phyloP scores from a whole-genome alignment of 2,888 invertebrate genomes.

The Drosophila nr. medialis region DNA sequence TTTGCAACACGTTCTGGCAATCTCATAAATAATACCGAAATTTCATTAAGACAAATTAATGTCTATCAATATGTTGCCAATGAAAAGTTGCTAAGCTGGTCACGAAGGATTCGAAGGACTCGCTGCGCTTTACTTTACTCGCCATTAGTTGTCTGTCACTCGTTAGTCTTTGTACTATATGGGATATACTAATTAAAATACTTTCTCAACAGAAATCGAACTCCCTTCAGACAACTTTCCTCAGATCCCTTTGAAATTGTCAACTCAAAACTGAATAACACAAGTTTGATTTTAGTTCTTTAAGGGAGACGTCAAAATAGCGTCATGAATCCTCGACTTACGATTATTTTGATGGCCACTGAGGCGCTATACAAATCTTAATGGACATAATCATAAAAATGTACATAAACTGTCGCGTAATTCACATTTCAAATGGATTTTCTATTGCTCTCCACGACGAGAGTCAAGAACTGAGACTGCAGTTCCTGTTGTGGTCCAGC shows the following conservation, averaged over 20 bases:
- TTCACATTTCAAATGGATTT: slow-evolving; percentile 40
- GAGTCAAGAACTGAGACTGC: neutral
- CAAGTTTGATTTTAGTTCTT: neutral
- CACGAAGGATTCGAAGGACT: slow-evolving; percentile 1
- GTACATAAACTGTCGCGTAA: slow-evolving; percentile 50
- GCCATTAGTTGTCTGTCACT: neutral
- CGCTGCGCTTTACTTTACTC: slow-evolving; percentile 3
- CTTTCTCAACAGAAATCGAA: no score
- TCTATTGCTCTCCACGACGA: slow-evolving; percentile 15
- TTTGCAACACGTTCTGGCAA: slow-evolving; percentile 79
- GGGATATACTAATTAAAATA: neutral
- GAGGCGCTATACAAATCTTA: slow-evolving; percentile 42
- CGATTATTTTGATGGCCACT: slow-evolving; percentile 33
- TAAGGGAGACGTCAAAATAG: neutral
- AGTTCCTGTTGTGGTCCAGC: slow-evolving; percentile 34
- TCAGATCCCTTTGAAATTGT: neutral
- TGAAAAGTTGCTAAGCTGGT: slow-evolving; percentile 22
- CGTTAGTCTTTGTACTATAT: neutral
- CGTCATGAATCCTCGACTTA: slow-evolving; percentile 13
- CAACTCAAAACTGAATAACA: neutral
- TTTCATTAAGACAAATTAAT: slow-evolving; percentile 85
- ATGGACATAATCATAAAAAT: slow-evolving; percentile 58
- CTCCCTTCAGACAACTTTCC: no score
- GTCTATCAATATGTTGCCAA: slow-evolving; percentile 85
- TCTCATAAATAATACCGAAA: slow-evolving; percentile 84